phyloP scores from a whole-genome alignment of 2,113 vertebrate species.

The Scomber colias region DNA sequence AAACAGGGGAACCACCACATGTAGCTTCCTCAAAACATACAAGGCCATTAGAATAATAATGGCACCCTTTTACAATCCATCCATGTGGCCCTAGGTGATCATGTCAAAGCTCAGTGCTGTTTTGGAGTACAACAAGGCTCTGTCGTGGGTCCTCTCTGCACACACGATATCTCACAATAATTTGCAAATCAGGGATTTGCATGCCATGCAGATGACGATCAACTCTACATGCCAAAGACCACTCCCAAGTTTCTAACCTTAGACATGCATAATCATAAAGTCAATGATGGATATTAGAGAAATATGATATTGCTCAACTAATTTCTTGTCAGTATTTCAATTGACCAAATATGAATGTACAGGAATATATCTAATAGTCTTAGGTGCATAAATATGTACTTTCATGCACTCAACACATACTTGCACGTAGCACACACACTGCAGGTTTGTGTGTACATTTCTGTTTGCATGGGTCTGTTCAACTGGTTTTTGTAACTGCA shows the following conservation, averaged over 20 bases:
- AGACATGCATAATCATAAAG: too few relatives aligned
- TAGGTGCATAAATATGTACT: neutral
- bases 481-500: neutral
- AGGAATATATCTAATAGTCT: neutral
- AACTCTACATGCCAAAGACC: neutral
- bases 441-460: neutral
- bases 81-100: too few relatives aligned
- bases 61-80: too few relatives aligned
- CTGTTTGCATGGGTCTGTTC: neutral
- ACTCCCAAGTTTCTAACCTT: neutral
- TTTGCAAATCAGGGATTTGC: neutral
- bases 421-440: neutral
- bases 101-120: neutral
- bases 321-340: neutral
- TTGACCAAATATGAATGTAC: neutral
- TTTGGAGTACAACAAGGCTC: neutral
- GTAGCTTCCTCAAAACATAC: too few relatives aligned
- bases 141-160: neutral
- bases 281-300: too few relatives aligned
- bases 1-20: too few relatives aligned
- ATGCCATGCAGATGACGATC: conserved; percentile 14
- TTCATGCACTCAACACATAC: too few relatives aligned
- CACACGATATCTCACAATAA: too few relatives aligned
- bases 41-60: too few relatives aligned
- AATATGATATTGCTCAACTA: too few relatives aligned